These are phyloP conservation scores for Lacerta viridis DNA, from an alignment of 2,797 vertebrate species.

Conservation along the genomic window DNA sequence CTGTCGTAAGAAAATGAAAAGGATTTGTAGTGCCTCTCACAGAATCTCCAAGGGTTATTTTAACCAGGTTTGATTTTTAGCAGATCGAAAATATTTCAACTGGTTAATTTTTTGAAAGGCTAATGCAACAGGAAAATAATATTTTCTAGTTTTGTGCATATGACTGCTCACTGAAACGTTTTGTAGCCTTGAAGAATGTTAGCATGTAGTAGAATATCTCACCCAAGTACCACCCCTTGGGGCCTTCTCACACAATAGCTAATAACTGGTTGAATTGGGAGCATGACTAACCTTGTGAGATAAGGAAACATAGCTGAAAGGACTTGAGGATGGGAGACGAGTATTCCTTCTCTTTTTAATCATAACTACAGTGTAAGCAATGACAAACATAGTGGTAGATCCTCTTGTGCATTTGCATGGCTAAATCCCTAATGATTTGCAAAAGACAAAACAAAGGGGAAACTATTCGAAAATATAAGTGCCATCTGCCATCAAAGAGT, in stretches of 20 bases:
- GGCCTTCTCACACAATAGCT: constrained; percentile 40
- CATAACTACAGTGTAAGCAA: constrained; percentile 17
- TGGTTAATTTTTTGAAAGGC: neutral
- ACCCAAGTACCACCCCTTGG: constrained; percentile 1
- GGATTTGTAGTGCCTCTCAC: rapidly evolving
- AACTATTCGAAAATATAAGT: neutral
- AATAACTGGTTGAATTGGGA: constrained; percentile 4
- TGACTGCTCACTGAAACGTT: neutral
- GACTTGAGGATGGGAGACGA: constrained; percentile 39
- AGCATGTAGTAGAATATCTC: rapidly evolving
- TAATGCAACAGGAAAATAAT: constrained; percentile 4
- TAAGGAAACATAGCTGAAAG: constrained; percentile 55
- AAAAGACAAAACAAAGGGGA: neutral
- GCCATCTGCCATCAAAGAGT: neutral
- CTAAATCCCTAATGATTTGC: constrained; percentile 35
- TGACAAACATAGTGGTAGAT: constrained; percentile 25
- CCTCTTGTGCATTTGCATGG: neutral
- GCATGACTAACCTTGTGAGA: constrained; percentile 3
- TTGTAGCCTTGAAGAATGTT: constrained; percentile 8
- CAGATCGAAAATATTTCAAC: rapidly evolving
- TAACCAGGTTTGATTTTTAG: neutral
- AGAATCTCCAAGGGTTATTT: rapidly evolving
- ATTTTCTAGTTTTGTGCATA: neutral
- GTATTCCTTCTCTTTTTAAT: constrained; percentile 49
- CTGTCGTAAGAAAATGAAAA: neutral